Evolutionary conservation across 2,888 invertebrate genomes (phyloP), one percentile per base, ranked within the genome.

Genomic region (Lithophane socia): DNA sequence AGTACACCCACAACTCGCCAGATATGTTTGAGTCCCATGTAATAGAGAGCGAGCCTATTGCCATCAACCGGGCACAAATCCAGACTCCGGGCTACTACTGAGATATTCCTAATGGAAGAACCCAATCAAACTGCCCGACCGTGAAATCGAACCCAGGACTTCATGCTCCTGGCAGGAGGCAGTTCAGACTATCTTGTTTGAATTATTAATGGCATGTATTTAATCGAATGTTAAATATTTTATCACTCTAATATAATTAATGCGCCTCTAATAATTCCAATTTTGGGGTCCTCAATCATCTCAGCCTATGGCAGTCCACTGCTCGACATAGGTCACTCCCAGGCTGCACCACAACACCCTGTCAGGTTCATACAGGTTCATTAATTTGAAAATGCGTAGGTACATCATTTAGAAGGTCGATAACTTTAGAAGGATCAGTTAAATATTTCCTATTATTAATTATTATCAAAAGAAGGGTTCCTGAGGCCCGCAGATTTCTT

Each of bases 381-480:
- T 9, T 64, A 3, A 64, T 47, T 47, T 7, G 12, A 24, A 47
- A 66, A 47, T 13, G 18, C 10, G 16, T 44, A n/a, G 18, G 61
- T 21, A 61, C 18, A 12, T 24, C 12, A 49, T 52, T 52, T 8
- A 21, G 12, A 9, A 67, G 29, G 16, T 67, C 67, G 4, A 8
- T 3, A 13, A 29, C 5, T 9, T 9, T 29, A 2, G 2, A 29
- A 37, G 5, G 24, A 47, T 12, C 29, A 13, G 3, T 21, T 12
- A 29, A 29, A 13, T 5, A n/a, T 16, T n/a, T 3, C 2, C 37
- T 10, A 54, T n/a, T 52, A 54, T n/a, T 73, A 95, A 78, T 93
- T 93, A 61, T 80, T 83, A 83, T 95, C 95, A 79, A 95, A 94
- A 0, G 94, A 94, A 0, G 92, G 91, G 82, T 93, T 92, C 66